Conservation (phyloP, 1,140 invertebrate genomes). For the Nilaparvata lugens region DNA sequence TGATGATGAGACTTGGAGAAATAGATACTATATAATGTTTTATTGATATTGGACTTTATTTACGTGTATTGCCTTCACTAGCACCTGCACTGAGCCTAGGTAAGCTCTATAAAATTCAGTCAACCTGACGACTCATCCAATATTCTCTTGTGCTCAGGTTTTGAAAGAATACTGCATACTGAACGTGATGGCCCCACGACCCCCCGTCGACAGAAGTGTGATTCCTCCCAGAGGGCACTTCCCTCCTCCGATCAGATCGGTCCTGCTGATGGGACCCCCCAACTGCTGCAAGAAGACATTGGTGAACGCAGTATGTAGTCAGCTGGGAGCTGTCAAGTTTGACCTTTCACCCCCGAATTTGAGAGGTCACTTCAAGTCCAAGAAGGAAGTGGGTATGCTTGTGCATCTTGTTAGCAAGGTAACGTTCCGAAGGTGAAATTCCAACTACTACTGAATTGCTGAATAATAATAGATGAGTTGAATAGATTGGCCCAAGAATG, state of each 20-base stretch:
- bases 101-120: too few relatives aligned
- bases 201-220: background rate
- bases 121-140: background rate
- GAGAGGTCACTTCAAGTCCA: background rate
- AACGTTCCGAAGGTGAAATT: too few relatives aligned
- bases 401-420: background rate
- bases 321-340: background rate
- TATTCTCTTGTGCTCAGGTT: background rate
- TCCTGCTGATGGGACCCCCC: background rate
- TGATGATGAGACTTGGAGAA: too few relatives aligned
- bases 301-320: background rate
- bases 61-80: too few relatives aligned
- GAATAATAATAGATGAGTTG: too few relatives aligned
- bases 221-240: background rate
- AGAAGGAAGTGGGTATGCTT: background rate
- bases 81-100: too few relatives aligned
- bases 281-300: background rate
- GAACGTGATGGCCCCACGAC: background rate
- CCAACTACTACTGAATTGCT: too few relatives aligned
- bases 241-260: background rate
- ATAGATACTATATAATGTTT: too few relatives aligned
- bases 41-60: too few relatives aligned
- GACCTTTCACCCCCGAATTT: background rate
- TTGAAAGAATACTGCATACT: conserved; percentile 2
- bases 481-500: too few relatives aligned